These are phyloP conservation scores for Amblyopsis rosae DNA, from an alignment of 2,113 vertebrate genomes.

Conservation along the genomic window DNA sequence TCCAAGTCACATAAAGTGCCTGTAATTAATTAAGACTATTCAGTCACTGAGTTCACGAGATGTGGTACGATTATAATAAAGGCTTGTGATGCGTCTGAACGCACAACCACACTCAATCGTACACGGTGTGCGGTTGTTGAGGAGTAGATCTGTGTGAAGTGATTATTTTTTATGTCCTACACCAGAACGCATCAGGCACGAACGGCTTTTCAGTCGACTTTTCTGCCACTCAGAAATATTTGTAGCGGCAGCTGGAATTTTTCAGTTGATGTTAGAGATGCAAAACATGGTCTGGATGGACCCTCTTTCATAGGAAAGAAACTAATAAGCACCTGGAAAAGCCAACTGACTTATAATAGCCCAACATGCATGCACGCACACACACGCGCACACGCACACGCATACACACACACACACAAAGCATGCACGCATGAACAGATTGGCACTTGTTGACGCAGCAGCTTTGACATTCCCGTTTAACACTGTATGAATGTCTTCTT, in stretches of 20 bases:
- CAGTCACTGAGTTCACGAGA: too few species aligned
- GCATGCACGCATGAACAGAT: background rate
- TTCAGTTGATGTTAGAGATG: constrained; percentile 15
- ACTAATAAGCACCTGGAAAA: background rate
- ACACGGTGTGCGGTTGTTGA: too few species aligned
- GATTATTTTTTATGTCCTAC: too few species aligned
- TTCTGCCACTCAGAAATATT: background rate
- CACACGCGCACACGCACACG: too few species aligned
- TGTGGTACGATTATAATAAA: too few species aligned
- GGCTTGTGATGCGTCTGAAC: too few species aligned
- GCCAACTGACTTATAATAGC: constrained; percentile 2
- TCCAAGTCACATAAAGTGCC: too few species aligned
- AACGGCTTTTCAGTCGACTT: background rate
- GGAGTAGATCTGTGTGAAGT: too few species aligned
- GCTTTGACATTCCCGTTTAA: constrained; percentile 28
- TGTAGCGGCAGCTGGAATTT: constrained; percentile 27
- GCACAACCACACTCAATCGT: too few species aligned
- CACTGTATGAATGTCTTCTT: constrained; percentile 25
- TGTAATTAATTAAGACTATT: too few species aligned
- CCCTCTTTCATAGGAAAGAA: background rate
- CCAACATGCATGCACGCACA: too few species aligned
- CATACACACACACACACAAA: background rate
- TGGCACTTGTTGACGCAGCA: constrained; percentile 3
- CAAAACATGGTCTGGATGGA: background rate
- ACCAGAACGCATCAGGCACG: too few species aligned